Evolutionary conservation across 2,797 vertebrate genomes (phyloP), one percentile per base, ranked within the genome.

Genomic region (Adelosebastes latens): DNA sequence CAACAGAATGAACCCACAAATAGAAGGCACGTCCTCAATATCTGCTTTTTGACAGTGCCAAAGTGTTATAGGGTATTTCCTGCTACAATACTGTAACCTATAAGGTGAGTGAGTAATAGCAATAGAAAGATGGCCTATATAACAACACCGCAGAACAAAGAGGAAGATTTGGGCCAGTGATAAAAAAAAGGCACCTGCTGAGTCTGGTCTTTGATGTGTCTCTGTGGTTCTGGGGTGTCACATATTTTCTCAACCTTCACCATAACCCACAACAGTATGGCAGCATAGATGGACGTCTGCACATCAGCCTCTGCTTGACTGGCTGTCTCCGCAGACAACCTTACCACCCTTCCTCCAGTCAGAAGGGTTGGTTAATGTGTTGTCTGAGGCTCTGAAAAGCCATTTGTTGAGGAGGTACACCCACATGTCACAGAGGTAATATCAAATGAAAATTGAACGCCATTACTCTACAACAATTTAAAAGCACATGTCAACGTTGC

Each of bases 201-300:
- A 65, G 59, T 66, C 34, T 31, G 71, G 46, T 60, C 29, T 87
- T 73, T 82, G 60, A 77, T 42, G 42, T 55, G 11, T 53, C 73
- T 11, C 25, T 6, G 24, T 16, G 32, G 58, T 22, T 77, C 46
- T 60, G 39, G 24, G 24, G 9, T 55, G 32, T 76, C 29, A 32
- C 12, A 7, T 69, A 25, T 61, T 56, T 49, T n/a, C 4, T 49
- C 58, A 68, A 14, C 52, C 58, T 69, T 32, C 49, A 36, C 6
- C n/a, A 22, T 9, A 63, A 63, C 62, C 34, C 39, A 66, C 32
- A 59, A 32, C 59, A 62, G 22, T 24, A 66, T 7, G 25, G 31
- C 75, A 74, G 53, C 34, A 49, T 24, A 27, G 73, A 71, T 52
- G 12, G 31, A 71, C 24, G 22, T 18, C 56, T 58, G 20, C 42